These are phyloP conservation scores for Ditula angustiorana DNA, from an alignment of 2,888 invertebrate genomes.

Conservation along the genomic window DNA sequence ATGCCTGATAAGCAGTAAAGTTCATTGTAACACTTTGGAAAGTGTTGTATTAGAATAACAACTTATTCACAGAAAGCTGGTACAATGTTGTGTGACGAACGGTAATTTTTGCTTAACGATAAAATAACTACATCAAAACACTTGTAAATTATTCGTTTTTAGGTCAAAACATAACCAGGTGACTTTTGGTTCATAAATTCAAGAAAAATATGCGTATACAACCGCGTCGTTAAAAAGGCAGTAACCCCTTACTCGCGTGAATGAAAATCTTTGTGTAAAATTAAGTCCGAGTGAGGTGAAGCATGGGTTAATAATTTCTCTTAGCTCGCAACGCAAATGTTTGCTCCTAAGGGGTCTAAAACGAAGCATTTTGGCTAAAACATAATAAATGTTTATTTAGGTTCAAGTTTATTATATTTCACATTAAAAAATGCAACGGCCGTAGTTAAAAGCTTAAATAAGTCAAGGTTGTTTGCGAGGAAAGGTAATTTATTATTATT, in stretches of 20 bases:
- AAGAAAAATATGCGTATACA: conserved; percentile 19
- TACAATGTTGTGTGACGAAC: background rate
- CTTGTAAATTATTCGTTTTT: conserved; percentile 8
- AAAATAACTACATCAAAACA: conserved; percentile 28
- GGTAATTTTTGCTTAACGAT: conserved; percentile 24
- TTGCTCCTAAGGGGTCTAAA: conserved; percentile 47
- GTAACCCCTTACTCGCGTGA: conserved; percentile 52
- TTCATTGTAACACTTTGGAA: background rate
- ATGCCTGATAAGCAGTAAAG: background rate
- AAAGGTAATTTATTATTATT: too few relatives aligned
- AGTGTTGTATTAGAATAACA: background rate
- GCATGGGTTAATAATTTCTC: conserved; percentile 55
- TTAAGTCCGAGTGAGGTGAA: conserved; percentile 47
- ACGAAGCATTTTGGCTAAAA: conserved; percentile 40
- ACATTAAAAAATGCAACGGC: conserved; percentile 1
- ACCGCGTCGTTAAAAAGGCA: conserved; percentile 52
- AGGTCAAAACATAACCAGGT: conserved; percentile 22
- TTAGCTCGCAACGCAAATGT: conserved; percentile 46
- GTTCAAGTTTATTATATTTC: too few relatives aligned
- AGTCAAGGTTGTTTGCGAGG: too few relatives aligned
- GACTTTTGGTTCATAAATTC: conserved; percentile 22
- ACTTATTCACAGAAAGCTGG: background rate
- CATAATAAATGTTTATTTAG: conserved; percentile 14
- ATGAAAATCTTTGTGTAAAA: conserved; percentile 55
- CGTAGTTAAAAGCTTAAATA: background rate